Percentiles rank a stretch among this genome's conserved stretches.
These are phyloP conservation scores for Diaphora mendica DNA, from an alignment of 2,888 invertebrate species.

Conservation along the genomic window DNA sequence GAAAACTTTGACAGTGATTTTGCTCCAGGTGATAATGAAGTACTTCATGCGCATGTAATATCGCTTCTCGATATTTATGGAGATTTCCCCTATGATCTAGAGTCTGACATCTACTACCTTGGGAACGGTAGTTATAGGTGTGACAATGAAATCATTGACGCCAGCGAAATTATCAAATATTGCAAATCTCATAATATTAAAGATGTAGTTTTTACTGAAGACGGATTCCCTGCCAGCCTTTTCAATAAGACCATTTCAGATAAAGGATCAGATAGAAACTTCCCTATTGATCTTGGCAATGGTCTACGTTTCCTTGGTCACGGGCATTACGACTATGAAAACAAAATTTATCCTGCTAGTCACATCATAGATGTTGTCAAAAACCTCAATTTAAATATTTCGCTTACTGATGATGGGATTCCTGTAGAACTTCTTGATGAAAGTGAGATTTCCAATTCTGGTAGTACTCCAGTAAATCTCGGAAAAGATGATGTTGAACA, in stretches of 20 bases:
- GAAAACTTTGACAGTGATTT: background rate
- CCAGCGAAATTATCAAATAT: background rate
- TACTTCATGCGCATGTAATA: background rate
- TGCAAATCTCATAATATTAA: background rate
- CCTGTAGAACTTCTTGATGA: background rate
- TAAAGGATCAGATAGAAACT: background rate
- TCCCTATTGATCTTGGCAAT: background rate
- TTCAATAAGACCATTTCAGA: background rate
- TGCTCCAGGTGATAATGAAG: background rate
- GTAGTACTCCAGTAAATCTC: background rate
- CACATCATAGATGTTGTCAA: background rate
- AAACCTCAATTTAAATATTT: background rate
- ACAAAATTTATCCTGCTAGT: background rate
- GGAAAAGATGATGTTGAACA: background rate
- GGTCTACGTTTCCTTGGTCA: background rate
- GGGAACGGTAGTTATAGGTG: slow-evolving; percentile 1
- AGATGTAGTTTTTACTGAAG: background rate
- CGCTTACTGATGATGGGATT: slow-evolving; percentile 1
- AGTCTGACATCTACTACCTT: background rate
- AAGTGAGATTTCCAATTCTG: background rate
- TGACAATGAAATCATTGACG: background rate
- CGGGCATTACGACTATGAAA: slow-evolving; percentile 9
- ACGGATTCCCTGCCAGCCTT: background rate
- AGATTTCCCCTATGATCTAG: background rate
- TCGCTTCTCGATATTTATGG: background rate